Conservation (phyloP, 2,113 vertebrate genomes). For the Seriola quinqueradiata region DNA sequence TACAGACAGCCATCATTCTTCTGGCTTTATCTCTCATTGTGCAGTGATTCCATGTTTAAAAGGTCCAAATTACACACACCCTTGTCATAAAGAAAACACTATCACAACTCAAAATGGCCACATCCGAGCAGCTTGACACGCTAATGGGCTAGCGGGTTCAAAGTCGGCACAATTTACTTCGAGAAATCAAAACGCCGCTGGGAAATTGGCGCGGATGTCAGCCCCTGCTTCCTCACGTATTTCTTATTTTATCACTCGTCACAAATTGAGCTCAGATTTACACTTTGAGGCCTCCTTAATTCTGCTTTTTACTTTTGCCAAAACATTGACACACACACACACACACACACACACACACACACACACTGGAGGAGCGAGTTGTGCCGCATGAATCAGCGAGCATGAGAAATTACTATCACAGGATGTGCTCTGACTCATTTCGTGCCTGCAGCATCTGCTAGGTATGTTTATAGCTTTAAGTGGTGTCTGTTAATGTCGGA, state of each 20-base stretch:
- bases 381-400: conserved; percentile 45
- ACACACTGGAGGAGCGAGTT: background rate
- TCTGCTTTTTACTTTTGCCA: conserved; percentile 56
- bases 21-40: conserved; percentile 2
- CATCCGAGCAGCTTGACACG: conserved; percentile 35
- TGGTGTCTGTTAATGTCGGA: conserved; percentile 36
- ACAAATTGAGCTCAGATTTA: conserved; percentile 30
- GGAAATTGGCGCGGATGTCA: conserved; percentile 39
- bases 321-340: conserved; percentile 40
- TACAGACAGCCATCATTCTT: conserved; percentile 12
- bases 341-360: conserved; percentile 22
- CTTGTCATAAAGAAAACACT: conserved; percentile 23
- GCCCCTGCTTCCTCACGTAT: background rate
- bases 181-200: conserved; percentile 27
- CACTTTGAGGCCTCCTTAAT: conserved; percentile 19
- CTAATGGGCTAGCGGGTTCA: conserved; percentile 29
- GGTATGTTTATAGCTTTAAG: conserved; percentile 53
- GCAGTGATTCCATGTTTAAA: conserved; percentile 12
- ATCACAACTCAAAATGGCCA: conserved; percentile 17
- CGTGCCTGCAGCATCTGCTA: conserved; percentile 49
- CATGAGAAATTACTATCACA: conserved; percentile 42
- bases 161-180: conserved; percentile 25
- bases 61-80: conserved; percentile 4
- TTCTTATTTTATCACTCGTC: conserved; percentile 21
- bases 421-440: conserved; percentile 61